phyloP scores from a whole-genome alignment of 2,888 invertebrate species.

The Tolmerus cingulatus region DNA sequence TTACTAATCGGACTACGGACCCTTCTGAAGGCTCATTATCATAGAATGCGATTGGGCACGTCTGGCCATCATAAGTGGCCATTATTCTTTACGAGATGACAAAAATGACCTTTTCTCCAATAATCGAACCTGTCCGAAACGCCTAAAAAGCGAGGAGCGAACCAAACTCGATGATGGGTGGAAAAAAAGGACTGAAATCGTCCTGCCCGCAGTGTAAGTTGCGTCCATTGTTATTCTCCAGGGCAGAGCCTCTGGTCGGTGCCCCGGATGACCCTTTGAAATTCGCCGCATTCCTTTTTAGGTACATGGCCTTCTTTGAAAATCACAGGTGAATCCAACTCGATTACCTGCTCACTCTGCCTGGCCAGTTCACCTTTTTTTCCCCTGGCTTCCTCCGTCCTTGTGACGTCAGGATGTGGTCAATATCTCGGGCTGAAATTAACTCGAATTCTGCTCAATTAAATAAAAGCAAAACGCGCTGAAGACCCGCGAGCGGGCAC shows the following conservation, averaged over 20 bases:
- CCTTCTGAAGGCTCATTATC: not conserved
- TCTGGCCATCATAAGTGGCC: not conserved
- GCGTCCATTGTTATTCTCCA: constrained; percentile 2
- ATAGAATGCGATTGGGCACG: not conserved
- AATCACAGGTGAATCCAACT: constrained; percentile 22
- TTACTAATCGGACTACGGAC: not conserved
- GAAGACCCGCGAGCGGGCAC: not conserved
- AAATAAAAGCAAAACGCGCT: not conserved
- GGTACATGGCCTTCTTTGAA: not conserved
- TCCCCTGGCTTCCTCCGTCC: not conserved
- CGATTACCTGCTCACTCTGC: not conserved
- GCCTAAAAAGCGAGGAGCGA: not conserved
- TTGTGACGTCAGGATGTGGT: constrained; percentile 18
- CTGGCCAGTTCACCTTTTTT: not conserved
- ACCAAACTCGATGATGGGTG: not conserved
- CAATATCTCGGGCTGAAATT: not conserved
- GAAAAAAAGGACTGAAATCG: not conserved
- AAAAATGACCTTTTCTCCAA: not conserved
- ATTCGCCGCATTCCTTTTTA: constrained; percentile 31
- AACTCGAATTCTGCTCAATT: constrained; percentile 3
- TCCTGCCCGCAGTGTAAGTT: not conserved
- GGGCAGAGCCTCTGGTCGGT: not conserved
- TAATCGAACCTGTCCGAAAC: not conserved
- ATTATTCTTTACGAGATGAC: not conserved
- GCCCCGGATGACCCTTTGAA: constrained; percentile 13